phyloP scores from a whole-genome alignment of 2,113 vertebrate species.

The Rana temporaria region DNA sequence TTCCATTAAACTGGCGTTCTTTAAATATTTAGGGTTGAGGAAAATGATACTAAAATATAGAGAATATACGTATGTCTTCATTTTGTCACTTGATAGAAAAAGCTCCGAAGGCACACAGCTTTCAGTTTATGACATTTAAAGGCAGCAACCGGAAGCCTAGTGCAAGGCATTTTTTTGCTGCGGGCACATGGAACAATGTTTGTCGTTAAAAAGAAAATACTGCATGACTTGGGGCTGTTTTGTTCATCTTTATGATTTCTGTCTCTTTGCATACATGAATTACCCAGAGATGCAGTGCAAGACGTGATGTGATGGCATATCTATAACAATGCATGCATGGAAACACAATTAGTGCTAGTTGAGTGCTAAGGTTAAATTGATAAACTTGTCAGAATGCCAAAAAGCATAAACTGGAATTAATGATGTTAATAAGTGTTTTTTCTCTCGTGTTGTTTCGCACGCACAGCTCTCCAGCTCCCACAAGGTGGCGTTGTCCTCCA shows the following conservation, averaged over 20 bases:
- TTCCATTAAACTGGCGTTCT: no score
- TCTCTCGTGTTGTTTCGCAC: not conserved
- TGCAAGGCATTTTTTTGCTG: not conserved
- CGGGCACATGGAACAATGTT: not conserved
- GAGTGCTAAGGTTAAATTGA: conserved; percentile 25
- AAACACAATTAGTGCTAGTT: conserved; percentile 29
- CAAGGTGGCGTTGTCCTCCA: conserved; percentile 92
- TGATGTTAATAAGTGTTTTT: conserved; percentile 12
- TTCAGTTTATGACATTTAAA: not conserved
- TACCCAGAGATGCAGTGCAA: not conserved
- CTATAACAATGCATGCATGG: conserved; percentile 10
- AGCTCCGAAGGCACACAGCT: not conserved
- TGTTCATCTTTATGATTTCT: not conserved
- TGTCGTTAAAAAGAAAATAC: not conserved
- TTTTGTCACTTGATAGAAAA: not conserved
- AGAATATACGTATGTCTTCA: no score
- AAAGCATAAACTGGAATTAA: not conserved
- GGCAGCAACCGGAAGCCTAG: not conserved
- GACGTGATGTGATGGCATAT: conserved; percentile 9
- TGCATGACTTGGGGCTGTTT: not conserved
- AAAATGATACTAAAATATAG: no score
- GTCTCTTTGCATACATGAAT: not conserved
- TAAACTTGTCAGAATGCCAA: conserved; percentile 38
- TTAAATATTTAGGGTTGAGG: no score
- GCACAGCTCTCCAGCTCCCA: conserved; percentile 81